Evolutionary conservation across 2,113 vertebrate species (phyloP), one percentile per base, ranked within the genome.

Genomic region (Anolis sagrei): DNA sequence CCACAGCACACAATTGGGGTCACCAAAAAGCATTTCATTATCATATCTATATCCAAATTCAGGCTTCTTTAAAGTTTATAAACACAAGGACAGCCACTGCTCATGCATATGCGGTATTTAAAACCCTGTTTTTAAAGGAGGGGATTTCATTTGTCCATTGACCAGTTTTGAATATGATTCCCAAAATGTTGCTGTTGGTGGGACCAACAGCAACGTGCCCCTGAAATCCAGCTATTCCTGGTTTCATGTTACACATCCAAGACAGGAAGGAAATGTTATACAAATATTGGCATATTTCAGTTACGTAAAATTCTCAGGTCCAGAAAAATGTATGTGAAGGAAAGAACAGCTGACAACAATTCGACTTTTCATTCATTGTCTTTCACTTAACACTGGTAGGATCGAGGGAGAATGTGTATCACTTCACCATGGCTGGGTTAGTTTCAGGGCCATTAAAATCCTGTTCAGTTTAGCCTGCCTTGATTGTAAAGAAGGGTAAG

Each of bases 401-500:
- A 79, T 25, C 61, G 91, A 88, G 86, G 77, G 79, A 79, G 64
- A 58, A 86, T 80, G 83, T 78, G 51, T 80, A 80, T 90, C 86
- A 77, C 62, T 92, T 72, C 51, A 83, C 87, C 83, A 81, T 1
- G 34, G 68, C 88, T 92, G 85, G 76, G 68, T 93, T 90, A 84
- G 88, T 90, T 88, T 90, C 82, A 90, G 81, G 64, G 90, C 87
- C 68, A 39, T 68, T 77, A 70, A 75, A 44, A 36, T 86, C 89
- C 78, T 79, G 70, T 80, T 27, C 89, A 85, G 34, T 89, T 86
- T 91, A 44, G 85, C 86, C 84, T 92, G 83, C 76, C 88, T 91
- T 90, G 87, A 81, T 89, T 34, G 0, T 34, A 85, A 90, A n/a
- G 83, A 85, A 89, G 0, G 6, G 54, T 44, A 82, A 23, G 48